phyloP scores from a whole-genome alignment of 2,113 vertebrate genomes.

The Tylochromis polylepis region DNA sequence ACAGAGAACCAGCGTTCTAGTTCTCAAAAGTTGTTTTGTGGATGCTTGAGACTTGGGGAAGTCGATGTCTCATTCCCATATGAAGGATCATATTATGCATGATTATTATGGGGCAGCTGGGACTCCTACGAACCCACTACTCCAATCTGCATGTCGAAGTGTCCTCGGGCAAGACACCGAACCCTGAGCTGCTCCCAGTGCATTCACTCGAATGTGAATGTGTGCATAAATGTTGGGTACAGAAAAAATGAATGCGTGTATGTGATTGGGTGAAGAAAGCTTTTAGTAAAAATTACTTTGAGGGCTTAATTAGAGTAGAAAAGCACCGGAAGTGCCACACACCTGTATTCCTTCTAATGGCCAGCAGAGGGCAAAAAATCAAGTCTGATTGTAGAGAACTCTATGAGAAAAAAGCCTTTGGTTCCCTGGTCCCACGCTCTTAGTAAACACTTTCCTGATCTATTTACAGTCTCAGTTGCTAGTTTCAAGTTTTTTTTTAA shows the following conservation, averaged over 20 bases:
- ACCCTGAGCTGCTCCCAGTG: background rate
- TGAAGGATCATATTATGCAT: background rate
- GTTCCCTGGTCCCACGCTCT: background rate
- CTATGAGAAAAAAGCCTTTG: background rate
- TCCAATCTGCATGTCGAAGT: background rate
- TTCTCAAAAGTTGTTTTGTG: background rate
- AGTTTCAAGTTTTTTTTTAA: background rate
- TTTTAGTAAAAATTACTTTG: background rate
- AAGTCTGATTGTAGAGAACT: background rate
- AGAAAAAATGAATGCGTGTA: background rate
- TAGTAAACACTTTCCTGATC: background rate
- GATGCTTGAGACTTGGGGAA: background rate
- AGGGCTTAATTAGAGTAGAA: background rate
- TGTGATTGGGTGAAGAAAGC: background rate
- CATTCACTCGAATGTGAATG: background rate
- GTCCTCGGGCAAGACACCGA: background rate
- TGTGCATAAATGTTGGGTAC: background rate
- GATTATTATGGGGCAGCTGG: background rate
- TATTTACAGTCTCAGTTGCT: background rate
- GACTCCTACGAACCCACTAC: background rate
- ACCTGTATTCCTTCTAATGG: background rate
- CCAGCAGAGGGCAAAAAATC: background rate
- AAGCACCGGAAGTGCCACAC: background rate
- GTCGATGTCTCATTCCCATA: background rate
- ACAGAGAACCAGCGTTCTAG: background rate